Conservation (phyloP, 2,888 invertebrate species). For the Epistrophe grossulariae region DNA sequence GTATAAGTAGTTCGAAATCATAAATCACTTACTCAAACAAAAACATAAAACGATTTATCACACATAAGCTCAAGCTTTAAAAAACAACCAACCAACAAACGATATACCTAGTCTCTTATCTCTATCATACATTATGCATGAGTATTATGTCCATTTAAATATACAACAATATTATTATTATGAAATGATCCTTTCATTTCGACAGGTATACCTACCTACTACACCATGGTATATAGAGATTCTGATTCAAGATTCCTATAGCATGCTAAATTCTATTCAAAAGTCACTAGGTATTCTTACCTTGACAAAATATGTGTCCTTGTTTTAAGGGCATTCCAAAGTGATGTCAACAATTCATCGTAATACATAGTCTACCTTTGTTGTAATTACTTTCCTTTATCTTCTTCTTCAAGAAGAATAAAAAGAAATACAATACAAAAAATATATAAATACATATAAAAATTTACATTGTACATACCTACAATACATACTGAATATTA, state of each 20-base stretch:
- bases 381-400: conserved; percentile 65
- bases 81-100: conserved; percentile 10
- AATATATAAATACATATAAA: conserved; percentile 3
- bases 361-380: conserved; percentile 48
- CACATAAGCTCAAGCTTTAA: conserved; percentile 3
- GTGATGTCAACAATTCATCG: conserved; percentile 58
- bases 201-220: conserved; percentile 21
- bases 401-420: conserved; percentile 18
- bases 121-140: conserved; percentile 18
- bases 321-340: conserved; percentile 48
- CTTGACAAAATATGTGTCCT: conserved; percentile 41
- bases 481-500: too few relatives aligned
- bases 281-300: conserved; percentile 23
- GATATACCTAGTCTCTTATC: too few relatives aligned
- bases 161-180: not conserved
- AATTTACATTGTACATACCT: too few relatives aligned
- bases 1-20: not conserved
- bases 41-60: conserved; percentile 33
- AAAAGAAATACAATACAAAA: conserved; percentile 2
- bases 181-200: conserved; percentile 41
- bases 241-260: conserved; percentile 11
- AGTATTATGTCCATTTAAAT: conserved; percentile 42
- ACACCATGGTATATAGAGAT: too few relatives aligned
- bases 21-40: conserved; percentile 32
- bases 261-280: conserved; percentile 33